Evolutionary conservation across 2,113 vertebrate species (phyloP), one percentile per base, ranked within the genome.

Genomic region (Panthera tigris): DNA sequence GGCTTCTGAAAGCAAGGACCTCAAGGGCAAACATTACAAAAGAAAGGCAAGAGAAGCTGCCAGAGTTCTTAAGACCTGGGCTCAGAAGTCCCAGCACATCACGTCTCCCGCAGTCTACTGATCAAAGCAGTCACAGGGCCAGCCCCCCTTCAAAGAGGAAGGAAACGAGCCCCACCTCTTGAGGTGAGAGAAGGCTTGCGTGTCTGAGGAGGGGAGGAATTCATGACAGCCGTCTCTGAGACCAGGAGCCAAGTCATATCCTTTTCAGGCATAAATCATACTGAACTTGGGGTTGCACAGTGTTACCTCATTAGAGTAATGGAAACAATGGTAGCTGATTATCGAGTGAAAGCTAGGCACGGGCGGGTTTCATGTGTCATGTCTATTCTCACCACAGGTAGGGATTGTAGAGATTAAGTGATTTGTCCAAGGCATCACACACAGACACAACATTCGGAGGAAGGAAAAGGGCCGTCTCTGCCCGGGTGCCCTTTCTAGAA

Each of bases 171-270:
- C 57, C 36, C 31, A 31, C 31, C 19, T 96, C 52, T 19, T 9
- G 12, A 18, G 15, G 71, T 27, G 23, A 92, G 68, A 68, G n/a
- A 61, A 57, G 87, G 29, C 36, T 1, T 0, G 25, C 65, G 33
- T 0, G 10, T 23, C 6, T 14, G 5, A 21, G 57, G 18, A 2
- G 10, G 33, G 45, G 45, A 87, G 71, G 36, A 5, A n/a, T 0
- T 45, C 61, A 11, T 0, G 3, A 19, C 0, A 5, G 41, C 36
- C 27, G 1, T 52, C 89, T 74, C 31, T 41, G 86, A 76, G 76
- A 68, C 0, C 0, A 83, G 61, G 73, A 45, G 65, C 66, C 69
- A 50, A 39, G 36, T 36, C 80, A 31, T n/a, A 57, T 27, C 36
- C 23, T 39, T 79, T 80, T 50, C 39, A 78, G 63, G 55, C 2